These are phyloP conservation scores for Leucoraja ocellata DNA, from an alignment of 2,797 vertebrate genomes.

Conservation along the genomic window DNA sequence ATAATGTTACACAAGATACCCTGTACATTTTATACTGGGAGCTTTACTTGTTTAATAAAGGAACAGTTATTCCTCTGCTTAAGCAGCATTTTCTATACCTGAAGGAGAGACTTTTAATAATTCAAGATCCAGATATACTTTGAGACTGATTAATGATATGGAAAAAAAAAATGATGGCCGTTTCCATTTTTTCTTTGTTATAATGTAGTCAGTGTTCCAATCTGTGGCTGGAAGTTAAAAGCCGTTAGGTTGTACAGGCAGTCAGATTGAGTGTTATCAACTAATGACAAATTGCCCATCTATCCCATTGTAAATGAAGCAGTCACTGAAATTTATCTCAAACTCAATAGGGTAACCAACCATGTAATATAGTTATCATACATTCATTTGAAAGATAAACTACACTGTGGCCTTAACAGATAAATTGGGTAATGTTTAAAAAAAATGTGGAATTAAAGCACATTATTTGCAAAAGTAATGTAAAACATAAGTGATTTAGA, in stretches of 20 bases:
- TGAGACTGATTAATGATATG: neutral
- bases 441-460: too few relatives aligned
- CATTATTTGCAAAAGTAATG: neutral
- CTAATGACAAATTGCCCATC: neutral
- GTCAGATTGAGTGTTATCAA: neutral
- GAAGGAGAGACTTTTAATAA: neutral
- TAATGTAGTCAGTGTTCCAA: neutral
- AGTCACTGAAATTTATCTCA: neutral
- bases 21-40: neutral
- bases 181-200: neutral
- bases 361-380: neutral
- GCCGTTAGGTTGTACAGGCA: too few relatives aligned
- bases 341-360: slow-evolving; percentile 8
- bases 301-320: neutral
- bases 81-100: neutral
- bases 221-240: neutral
- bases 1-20: neutral
- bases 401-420: neutral
- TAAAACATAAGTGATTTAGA: neutral
- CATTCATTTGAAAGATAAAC: neutral
- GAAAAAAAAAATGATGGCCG: neutral
- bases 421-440: neutral
- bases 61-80: neutral
- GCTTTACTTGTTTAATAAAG: neutral
- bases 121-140: neutral